A percentile compares a stretch with the other conserved stretches of the same genome.
These are phyloP conservation scores for Austrolebias charrua DNA, from an alignment of 2,797 vertebrate genomes.

Conservation along the genomic window DNA sequence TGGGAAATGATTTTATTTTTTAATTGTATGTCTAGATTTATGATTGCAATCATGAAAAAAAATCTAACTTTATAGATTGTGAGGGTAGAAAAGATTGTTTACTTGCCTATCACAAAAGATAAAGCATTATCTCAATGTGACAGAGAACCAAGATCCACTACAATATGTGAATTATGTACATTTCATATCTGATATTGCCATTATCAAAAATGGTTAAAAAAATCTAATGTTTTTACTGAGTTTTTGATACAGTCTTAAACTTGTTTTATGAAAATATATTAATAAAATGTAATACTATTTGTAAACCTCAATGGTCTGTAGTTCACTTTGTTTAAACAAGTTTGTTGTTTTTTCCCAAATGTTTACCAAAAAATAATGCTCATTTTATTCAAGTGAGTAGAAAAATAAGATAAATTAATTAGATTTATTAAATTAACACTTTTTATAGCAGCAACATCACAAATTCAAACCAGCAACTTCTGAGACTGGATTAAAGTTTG, in stretches of 20 bases:
- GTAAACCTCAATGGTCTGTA: conserved; percentile 73
- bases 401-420: no score
- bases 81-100: conserved; percentile 64
- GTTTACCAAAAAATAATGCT: background rate
- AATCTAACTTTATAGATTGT: conserved; percentile 67
- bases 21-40: conserved; percentile 77
- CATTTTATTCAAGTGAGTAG: no score
- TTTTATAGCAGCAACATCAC: background rate
- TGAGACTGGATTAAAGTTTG: background rate
- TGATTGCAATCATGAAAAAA: conserved; percentile 66
- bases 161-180: conserved; percentile 79
- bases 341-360: background rate
- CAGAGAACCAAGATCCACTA: conserved; percentile 66
- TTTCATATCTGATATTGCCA: conserved; percentile 81
- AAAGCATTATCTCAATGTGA: conserved; percentile 70
- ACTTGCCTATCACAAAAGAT: conserved; percentile 66
- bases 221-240: conserved; percentile 86
- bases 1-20: conserved; percentile 76
- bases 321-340: conserved; percentile 38
- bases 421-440: no score
- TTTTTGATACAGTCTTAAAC: conserved; percentile 85
- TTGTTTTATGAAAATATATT: conserved; percentile 84
- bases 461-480: background rate
- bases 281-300: conserved; percentile 84
- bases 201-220: conserved; percentile 77